phyloP scores from a whole-genome alignment of 1,140 invertebrate species.

The Anoplolepis gracilipes region DNA sequence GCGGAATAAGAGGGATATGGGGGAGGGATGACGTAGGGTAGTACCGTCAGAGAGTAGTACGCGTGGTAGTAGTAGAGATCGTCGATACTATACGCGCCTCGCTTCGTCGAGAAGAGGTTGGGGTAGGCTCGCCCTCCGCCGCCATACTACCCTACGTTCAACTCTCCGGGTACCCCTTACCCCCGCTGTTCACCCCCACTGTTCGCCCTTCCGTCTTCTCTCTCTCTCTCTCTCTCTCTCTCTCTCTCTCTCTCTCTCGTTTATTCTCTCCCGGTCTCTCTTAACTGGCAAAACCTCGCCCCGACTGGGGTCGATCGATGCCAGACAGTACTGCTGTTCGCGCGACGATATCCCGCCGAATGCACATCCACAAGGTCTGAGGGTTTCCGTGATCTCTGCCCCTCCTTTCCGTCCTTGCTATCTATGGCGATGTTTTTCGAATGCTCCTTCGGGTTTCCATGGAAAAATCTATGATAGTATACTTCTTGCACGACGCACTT shows the following conservation, averaged over 20 bases:
- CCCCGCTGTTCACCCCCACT: neutral
- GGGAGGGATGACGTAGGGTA: conserved; percentile 72
- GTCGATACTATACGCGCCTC: conserved; percentile 83
- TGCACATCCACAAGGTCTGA: conserved; percentile 71
- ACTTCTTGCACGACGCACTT: conserved; percentile 8
- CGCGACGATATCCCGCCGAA: conserved; percentile 84
- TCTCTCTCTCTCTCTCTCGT: conserved; percentile 27
- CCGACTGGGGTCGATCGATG: conserved; percentile 82
- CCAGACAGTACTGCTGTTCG: conserved; percentile 84
- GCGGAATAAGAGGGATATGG: conserved; percentile 37
- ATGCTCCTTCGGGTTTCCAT: neutral
- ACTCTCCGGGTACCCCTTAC: conserved; percentile 58
- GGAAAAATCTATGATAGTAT: conserved; percentile 22
- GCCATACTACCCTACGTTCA: conserved; percentile 51
- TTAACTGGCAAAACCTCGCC: conserved; percentile 65
- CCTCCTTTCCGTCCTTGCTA: neutral
- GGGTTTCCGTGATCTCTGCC: conserved; percentile 53
- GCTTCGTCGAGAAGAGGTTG: conserved; percentile 81
- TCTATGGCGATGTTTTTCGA: conserved; percentile 18
- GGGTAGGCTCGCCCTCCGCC: conserved; percentile 82
- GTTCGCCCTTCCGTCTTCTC: conserved; percentile 4
- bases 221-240: conserved; percentile 20
- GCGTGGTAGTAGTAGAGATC: conserved; percentile 80
- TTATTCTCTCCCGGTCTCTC: conserved; percentile 53
- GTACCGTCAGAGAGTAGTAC: conserved; percentile 52